Evolutionary conservation across 1,140 invertebrate genomes (phyloP).

Genomic region (Dendrolimus punctatus): DNA sequence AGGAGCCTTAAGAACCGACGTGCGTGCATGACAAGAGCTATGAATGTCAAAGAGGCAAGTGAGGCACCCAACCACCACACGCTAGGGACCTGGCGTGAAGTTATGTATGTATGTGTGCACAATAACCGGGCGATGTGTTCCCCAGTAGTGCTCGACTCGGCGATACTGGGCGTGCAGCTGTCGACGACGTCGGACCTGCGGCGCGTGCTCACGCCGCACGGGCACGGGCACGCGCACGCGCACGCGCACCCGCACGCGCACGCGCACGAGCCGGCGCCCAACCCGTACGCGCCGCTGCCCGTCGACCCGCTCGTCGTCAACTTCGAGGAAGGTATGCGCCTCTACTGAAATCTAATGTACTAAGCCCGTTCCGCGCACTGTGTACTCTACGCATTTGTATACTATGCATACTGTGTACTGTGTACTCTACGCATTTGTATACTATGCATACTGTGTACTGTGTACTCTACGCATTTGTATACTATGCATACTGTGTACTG

Average conservation of each 20-base stretch:
- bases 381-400: slow-evolving; percentile 1
- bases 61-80: no score
- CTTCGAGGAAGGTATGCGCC: slow-evolving; percentile 86
- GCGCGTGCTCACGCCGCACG: slow-evolving; percentile 34
- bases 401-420: no score
- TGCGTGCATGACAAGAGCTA: no score
- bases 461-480: no score
- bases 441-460: no score
- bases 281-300: slow-evolving; percentile 54
- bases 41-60: no score
- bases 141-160: slow-evolving; percentile 50
- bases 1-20: no score
- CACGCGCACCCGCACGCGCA: slow-evolving; percentile 21
- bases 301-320: slow-evolving; percentile 81
- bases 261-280: slow-evolving; percentile 23
- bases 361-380: slow-evolving; percentile 30
- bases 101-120: no score
- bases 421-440: no score
- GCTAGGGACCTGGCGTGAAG: no score
- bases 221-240: slow-evolving; percentile 23
- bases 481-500: no score
- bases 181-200: slow-evolving; percentile 26
- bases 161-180: slow-evolving; percentile 52
- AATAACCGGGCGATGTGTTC: neutral
- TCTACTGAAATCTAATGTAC: slow-evolving; percentile 73